Percentiles rank a stretch among this genome's conserved stretches.
Conservation (phyloP, 2,113 vertebrate genomes). For the human region DNA sequence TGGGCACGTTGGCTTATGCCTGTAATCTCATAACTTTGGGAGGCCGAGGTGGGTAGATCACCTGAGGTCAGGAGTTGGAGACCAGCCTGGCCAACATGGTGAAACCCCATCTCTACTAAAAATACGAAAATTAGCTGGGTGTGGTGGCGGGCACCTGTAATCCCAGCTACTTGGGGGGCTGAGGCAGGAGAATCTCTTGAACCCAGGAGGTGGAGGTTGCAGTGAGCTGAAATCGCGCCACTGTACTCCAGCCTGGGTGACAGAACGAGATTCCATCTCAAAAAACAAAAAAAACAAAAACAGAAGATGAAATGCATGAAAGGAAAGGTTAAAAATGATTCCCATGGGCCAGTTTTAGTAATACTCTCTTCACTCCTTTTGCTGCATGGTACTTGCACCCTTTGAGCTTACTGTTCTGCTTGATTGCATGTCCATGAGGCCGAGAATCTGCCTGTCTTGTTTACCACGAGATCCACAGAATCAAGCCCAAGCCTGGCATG, state of each 20-base stretch:
- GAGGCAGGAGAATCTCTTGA: not conserved
- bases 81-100: not conserved
- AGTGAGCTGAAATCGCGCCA: no score
- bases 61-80: not conserved
- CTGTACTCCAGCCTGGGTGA: not conserved
- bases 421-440: fast-evolving
- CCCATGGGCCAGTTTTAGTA: not conserved
- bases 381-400: not conserved
- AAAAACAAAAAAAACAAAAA: not conserved
- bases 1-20: not conserved
- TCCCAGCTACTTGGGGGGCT: not conserved
- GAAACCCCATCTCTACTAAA: not conserved
- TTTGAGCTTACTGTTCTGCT: not conserved
- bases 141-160: not conserved
- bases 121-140: not conserved
- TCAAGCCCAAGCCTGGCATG: not conserved
- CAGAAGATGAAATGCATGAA: not conserved
- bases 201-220: not conserved
- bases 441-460: not conserved
- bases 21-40: not conserved
- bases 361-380: not conserved
- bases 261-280: not conserved
- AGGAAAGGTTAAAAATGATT: not conserved
- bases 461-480: not conserved
- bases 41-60: not conserved